Evolutionary conservation across 2,113 vertebrate genomes (phyloP).

Genomic region (Leucopsar rothschildi): DNA sequence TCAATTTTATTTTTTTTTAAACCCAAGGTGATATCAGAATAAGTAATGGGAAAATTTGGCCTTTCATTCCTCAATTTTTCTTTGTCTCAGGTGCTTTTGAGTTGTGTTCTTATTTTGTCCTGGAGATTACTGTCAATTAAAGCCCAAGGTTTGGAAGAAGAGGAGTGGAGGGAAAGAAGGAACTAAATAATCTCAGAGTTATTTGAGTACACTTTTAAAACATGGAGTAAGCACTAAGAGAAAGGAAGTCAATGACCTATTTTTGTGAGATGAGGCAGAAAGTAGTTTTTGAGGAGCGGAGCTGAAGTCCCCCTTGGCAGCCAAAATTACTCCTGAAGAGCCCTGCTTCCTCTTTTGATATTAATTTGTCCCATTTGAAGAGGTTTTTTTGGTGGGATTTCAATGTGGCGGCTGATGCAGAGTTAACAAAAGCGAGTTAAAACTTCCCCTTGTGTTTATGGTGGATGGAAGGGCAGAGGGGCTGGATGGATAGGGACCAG

Average conservation of each 20-base stretch:
- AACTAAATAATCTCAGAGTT: background rate
- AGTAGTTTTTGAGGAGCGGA: background rate
- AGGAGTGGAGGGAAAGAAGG: background rate
- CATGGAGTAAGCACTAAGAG: background rate
- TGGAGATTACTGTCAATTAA: background rate
- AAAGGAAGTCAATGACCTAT: background rate
- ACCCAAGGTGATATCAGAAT: background rate
- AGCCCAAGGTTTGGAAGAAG: background rate
- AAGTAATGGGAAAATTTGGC: background rate
- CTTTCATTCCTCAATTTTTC: background rate
- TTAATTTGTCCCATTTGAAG: background rate
- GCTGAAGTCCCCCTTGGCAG: background rate
- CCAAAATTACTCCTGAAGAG: background rate
- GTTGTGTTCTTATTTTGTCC: background rate
- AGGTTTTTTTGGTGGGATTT: background rate
- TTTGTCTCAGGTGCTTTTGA: background rate
- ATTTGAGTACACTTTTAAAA: background rate
- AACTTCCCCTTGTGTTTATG: background rate
- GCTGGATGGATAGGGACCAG: fast-evolving
- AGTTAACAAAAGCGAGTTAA: background rate
- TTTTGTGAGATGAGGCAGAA: background rate
- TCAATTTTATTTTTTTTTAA: background rate
- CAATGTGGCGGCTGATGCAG: background rate
- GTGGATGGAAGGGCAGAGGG: background rate
- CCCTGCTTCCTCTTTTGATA: background rate